These are phyloP conservation scores for Melanotaenia trifasciata DNA, from an alignment of 2,797 vertebrate genomes.

Conservation along the genomic window DNA sequence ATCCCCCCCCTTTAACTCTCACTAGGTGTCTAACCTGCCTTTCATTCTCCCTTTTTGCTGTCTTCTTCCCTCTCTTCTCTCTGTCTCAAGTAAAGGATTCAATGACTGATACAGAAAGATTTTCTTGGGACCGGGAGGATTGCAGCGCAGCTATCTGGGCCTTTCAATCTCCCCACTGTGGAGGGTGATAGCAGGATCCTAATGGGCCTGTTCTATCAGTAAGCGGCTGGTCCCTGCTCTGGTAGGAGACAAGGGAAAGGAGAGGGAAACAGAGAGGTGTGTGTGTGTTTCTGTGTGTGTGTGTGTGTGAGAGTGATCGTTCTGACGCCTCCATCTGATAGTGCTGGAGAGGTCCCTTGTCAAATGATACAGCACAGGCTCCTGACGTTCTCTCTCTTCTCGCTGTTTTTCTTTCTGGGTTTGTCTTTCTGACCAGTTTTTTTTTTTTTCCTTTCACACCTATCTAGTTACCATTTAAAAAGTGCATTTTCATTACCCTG, in stretches of 20 bases:
- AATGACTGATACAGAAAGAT: conserved; percentile 89
- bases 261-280: conserved; percentile 45
- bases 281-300: conserved; percentile 72
- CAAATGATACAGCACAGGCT: conserved; percentile 91
- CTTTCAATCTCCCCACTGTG: conserved; percentile 92
- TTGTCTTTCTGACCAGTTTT: conserved; percentile 30
- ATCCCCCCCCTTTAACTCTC: conserved; percentile 64
- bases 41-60: conserved; percentile 53
- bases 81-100: conserved; percentile 88
- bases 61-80: conserved; percentile 60
- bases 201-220: conserved; percentile 95
- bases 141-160: conserved; percentile 85
- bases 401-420: conserved; percentile 39
- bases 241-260: conserved; percentile 70
- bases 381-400: conserved; percentile 76
- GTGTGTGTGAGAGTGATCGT: conserved; percentile 87
- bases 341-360: conserved; percentile 87
- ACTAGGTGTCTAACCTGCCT: conserved; percentile 71
- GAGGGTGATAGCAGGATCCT: conserved; percentile 90
- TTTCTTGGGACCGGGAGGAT: conserved; percentile 88
- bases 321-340: conserved; percentile 90
- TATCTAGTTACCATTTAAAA: conserved; percentile 25
- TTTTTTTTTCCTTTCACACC: conserved; percentile 13
- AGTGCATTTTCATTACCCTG: conserved; percentile 11
- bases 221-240: conserved; percentile 81